phyloP scores from a whole-genome alignment of 1,140 invertebrate species.

The Ostrea denselamellosa region DNA sequence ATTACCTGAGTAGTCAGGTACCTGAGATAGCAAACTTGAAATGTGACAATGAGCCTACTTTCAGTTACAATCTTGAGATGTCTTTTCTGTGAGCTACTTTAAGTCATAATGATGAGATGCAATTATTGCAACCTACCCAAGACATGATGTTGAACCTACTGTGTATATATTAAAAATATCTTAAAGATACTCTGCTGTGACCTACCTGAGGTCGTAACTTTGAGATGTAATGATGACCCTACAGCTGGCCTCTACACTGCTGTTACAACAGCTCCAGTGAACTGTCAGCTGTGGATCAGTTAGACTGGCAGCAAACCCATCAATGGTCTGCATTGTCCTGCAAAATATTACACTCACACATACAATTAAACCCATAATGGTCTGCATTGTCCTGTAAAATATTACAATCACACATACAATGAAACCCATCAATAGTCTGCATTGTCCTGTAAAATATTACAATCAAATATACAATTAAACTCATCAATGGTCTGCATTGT shows the following conservation, averaged over 20 bases:
- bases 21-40: background rate
- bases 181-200: constrained; percentile 5
- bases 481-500: constrained; percentile 33
- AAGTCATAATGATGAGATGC: constrained; percentile 65
- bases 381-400: constrained; percentile 50
- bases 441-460: constrained; percentile 48
- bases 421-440: background rate
- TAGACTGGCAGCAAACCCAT: constrained; percentile 46
- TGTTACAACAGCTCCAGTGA: constrained; percentile 57
- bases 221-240: constrained; percentile 63
- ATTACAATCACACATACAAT: background rate
- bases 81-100: constrained; percentile 52
- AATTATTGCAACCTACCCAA: constrained; percentile 49
- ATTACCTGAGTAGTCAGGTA: background rate
- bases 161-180: no score
- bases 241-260: constrained; percentile 56
- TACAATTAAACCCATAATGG: background rate
- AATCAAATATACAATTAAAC: background rate
- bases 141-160: no score
- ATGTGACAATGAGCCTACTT: background rate
- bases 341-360: background rate
- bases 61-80: constrained; percentile 57
- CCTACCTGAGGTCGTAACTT: constrained; percentile 64
- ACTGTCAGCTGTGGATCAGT: constrained; percentile 53
- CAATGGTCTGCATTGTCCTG: constrained; percentile 58